Evolutionary conservation across 2,797 vertebrate genomes (phyloP).

Genomic region (Siniperca obscura): DNA sequence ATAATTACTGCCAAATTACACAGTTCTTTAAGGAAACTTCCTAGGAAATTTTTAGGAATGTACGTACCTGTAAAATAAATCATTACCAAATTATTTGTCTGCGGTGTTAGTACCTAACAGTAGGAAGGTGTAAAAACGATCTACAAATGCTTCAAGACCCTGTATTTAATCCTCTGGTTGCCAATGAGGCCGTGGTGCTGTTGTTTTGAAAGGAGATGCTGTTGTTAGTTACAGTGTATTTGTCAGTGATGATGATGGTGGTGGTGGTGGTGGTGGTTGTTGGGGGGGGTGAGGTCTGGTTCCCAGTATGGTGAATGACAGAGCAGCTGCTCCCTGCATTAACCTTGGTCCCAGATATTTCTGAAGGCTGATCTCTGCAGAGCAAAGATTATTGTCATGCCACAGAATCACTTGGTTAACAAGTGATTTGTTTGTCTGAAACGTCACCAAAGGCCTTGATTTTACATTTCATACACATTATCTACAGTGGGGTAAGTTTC

Average conservation of each 20-base stretch:
- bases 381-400: conserved; percentile 52
- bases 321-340: conserved; percentile 57
- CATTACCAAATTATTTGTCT: not conserved
- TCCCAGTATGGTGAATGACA: conserved; percentile 35
- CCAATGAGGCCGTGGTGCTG: not conserved
- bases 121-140: not conserved
- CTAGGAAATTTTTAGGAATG: not conserved
- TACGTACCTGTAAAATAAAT: not conserved
- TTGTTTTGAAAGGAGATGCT: conserved; percentile 33
- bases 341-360: conserved; percentile 58
- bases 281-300: conserved; percentile 18
- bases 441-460: not conserved
- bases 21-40: not conserved
- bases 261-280: not conserved
- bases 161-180: not conserved
- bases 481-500: no score
- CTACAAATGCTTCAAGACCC: not conserved
- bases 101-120: not conserved
- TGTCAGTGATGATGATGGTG: conserved; percentile 7
- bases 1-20: not conserved
- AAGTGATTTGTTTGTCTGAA: conserved; percentile 30
- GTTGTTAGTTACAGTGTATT: conserved; percentile 42
- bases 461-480: not conserved
- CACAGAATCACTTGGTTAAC: not conserved
- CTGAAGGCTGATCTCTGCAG: conserved; percentile 48